Conservation (phyloP, 1,140 invertebrate species). For the Chironomus striatipennis region DNA sequence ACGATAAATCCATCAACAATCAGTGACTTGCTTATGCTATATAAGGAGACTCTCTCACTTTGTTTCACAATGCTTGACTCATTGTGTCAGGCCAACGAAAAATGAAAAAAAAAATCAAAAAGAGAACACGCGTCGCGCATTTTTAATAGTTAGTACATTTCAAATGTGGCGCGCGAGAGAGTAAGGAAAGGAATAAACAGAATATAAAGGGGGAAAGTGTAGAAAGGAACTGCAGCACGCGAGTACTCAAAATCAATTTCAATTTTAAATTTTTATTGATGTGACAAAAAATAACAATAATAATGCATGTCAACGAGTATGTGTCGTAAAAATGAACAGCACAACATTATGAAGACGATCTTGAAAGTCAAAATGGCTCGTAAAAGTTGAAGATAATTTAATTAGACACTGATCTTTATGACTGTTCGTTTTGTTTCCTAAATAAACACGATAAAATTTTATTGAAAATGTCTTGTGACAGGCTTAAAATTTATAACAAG, state of each 20-base stretch:
- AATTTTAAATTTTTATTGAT: background rate
- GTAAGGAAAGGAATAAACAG: background rate
- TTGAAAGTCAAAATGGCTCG: background rate
- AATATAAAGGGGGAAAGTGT: background rate
- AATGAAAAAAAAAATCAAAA: too few species aligned
- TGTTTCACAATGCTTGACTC: background rate
- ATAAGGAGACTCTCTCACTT: background rate
- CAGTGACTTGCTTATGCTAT: background rate
- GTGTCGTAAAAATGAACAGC: conserved; percentile 4
- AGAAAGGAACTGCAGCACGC: conserved; percentile 4
- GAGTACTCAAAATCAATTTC: background rate
- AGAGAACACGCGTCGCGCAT: conserved; percentile 4
- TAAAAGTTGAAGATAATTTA: background rate
- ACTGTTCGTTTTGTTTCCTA: background rate
- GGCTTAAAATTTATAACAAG: too few species aligned
- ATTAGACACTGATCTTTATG: background rate
- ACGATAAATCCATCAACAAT: conserved; percentile 20
- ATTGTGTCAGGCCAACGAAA: conserved; percentile 8
- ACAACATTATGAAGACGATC: too few species aligned
- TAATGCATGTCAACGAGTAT: background rate
- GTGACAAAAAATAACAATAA: background rate
- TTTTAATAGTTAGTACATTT: conserved; percentile 5
- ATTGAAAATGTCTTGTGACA: background rate
- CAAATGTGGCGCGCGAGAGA: background rate
- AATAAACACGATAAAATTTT: background rate